Percentiles rank a stretch among this genome's conserved stretches.
Evolutionary conservation across 1,140 invertebrate species (phyloP).

Genomic region (Nilaparvata lugens): DNA sequence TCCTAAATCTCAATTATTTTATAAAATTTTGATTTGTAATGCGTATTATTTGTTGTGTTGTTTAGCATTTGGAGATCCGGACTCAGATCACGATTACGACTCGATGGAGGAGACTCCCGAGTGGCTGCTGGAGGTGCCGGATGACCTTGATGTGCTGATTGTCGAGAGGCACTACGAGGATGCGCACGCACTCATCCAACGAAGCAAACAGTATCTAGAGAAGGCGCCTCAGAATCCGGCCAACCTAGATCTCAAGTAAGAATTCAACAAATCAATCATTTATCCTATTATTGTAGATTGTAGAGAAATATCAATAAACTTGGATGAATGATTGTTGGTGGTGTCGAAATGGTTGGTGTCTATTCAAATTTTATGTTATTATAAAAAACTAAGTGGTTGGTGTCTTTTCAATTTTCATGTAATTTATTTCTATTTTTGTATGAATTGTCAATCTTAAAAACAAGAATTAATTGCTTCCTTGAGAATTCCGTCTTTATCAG

Average conservation of each 20-base stretch:
- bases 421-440: no score
- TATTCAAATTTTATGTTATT: no score
- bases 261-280: not conserved
- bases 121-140: constrained; percentile 85
- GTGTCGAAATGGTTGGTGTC: no score
- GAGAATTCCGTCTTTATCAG: no score
- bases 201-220: constrained; percentile 47
- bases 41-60: constrained; percentile 15
- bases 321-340: no score
- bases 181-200: constrained; percentile 77
- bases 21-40: no score
- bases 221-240: constrained; percentile 16
- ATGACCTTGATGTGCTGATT: constrained; percentile 92
- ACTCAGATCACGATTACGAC: constrained; percentile 41
- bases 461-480: no score
- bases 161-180: constrained; percentile 97
- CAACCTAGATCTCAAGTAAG: constrained; percentile 21
- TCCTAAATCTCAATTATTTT: no score
- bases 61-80: constrained; percentile 40
- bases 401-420: no score
- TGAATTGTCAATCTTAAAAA: no score
- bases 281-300: not conserved
- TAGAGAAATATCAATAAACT: not conserved
- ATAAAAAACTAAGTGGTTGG: no score
- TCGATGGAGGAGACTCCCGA: constrained; percentile 48